phyloP scores from a whole-genome alignment of 2,888 invertebrate species.

The Scotopteryx bipunctaria region DNA sequence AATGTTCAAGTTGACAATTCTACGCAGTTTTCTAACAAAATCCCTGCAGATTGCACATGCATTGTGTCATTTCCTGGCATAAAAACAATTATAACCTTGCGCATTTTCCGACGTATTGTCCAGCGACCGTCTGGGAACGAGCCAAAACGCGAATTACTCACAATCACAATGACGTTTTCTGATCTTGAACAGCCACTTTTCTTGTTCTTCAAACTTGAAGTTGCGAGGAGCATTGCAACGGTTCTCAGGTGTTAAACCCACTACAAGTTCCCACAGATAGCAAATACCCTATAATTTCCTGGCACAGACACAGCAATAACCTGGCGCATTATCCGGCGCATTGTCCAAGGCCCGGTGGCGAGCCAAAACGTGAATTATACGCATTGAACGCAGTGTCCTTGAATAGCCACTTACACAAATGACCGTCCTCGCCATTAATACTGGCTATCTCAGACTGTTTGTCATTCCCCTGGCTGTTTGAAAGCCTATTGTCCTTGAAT shows the following conservation, averaged over 20 bases:
- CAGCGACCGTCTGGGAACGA: constrained; percentile 26
- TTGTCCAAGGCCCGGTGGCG: constrained; percentile 29
- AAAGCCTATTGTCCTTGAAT: constrained; percentile 22
- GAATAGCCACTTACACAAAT: constrained; percentile 27
- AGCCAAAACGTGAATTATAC: constrained; percentile 33
- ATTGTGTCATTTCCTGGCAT: constrained; percentile 22
- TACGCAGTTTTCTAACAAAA: background rate
- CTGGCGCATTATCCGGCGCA: constrained; percentile 23
- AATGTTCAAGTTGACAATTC: background rate
- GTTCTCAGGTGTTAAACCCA: constrained; percentile 1
- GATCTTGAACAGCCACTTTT: constrained; percentile 20
- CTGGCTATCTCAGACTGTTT: constrained; percentile 27
- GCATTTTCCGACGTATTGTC: constrained; percentile 32
- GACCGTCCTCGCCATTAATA: constrained; percentile 26
- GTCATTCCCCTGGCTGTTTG: constrained; percentile 21
- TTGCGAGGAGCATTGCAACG: background rate
- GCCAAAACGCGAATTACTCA: constrained; percentile 35
- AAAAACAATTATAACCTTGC: constrained; percentile 25
- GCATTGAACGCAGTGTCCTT: constrained; percentile 26
- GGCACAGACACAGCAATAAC: constrained; percentile 20
- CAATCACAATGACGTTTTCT: constrained; percentile 14
- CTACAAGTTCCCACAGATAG: background rate
- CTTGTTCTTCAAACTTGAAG: constrained; percentile 4
- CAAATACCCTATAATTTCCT: constrained; percentile 7
- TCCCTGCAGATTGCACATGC: constrained; percentile 12